These are phyloP conservation scores for Sturmia bella DNA, from an alignment of 2,888 invertebrate genomes.

Conservation along the genomic window DNA sequence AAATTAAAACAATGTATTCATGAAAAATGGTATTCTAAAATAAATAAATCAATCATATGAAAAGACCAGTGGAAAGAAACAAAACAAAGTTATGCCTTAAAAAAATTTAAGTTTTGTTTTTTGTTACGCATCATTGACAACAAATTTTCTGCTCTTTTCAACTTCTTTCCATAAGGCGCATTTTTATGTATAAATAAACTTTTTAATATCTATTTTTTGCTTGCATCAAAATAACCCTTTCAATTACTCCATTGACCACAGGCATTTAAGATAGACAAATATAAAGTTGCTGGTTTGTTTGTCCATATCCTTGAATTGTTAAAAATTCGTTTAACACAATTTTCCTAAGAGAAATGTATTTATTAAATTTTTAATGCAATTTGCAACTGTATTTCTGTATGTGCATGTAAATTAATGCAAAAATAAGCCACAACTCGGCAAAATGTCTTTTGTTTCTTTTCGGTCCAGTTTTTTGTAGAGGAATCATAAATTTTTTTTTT, in stretches of 20 bases:
- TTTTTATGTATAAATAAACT: too few relatives aligned
- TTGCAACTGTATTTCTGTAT: slow-evolving; percentile 7
- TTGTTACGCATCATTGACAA: slow-evolving; percentile 20
- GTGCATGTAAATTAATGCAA: slow-evolving; percentile 11
- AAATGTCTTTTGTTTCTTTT: background rate
- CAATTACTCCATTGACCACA: too few relatives aligned
- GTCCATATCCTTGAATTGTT: too few relatives aligned
- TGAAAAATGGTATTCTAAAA: slow-evolving; percentile 13
- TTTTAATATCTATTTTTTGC: too few relatives aligned
- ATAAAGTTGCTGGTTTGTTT: too few relatives aligned
- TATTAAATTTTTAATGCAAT: slow-evolving; percentile 23
- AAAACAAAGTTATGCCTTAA: too few relatives aligned
- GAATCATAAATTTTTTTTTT: slow-evolving; percentile 18
- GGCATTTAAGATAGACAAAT: too few relatives aligned
- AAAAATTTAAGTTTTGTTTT: background rate
- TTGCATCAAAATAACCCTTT: too few relatives aligned
- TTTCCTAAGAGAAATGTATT: background rate
- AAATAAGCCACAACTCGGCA: slow-evolving; percentile 2
- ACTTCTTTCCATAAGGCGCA: background rate
- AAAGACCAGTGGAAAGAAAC: too few relatives aligned
- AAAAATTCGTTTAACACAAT: too few relatives aligned
- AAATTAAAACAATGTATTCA: too few relatives aligned
- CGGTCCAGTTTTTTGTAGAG: background rate
- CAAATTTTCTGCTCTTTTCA: background rate
- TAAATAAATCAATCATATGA: slow-evolving; percentile 9